Evolutionary conservation across 2,113 vertebrate species (phyloP).

Genomic region (Salvelinus sp.): DNA sequence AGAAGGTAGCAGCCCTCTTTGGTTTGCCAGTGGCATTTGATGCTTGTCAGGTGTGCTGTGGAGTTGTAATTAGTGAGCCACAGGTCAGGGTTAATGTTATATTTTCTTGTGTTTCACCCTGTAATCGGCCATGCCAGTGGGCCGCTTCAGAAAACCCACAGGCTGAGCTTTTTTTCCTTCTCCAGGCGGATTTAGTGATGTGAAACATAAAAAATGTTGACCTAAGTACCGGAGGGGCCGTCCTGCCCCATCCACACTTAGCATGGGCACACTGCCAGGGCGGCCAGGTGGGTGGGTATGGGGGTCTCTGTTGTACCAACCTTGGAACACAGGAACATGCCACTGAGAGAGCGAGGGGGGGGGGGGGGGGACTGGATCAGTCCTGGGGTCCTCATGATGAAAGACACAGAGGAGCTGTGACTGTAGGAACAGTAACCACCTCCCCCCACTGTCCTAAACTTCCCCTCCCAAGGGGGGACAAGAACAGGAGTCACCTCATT

Average conservation of each 20-base stretch:
- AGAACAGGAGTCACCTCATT: not conserved
- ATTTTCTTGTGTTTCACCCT: constrained; percentile 41
- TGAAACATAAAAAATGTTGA: constrained; percentile 79
- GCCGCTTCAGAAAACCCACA: constrained; percentile 60
- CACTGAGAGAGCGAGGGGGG: constrained; percentile 31
- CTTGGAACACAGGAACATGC: constrained; percentile 48
- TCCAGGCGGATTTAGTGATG: constrained; percentile 77
- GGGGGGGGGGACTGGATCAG: constrained; percentile 22
- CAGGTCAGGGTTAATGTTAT: constrained; percentile 36
- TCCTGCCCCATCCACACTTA: constrained; percentile 71
- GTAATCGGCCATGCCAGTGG: constrained; percentile 41
- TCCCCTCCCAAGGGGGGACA: not conserved
- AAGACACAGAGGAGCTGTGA: constrained; percentile 77
- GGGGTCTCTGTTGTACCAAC: constrained; percentile 66
- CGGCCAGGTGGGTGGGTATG: constrained; percentile 66
- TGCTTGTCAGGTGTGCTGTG: constrained; percentile 45
- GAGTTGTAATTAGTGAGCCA: not conserved
- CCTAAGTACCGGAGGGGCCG: constrained; percentile 81
- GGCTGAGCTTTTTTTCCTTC: constrained; percentile 61
- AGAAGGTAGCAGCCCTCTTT: constrained; percentile 23
- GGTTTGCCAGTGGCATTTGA: constrained; percentile 44
- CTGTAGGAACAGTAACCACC: not conserved
- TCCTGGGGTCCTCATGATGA: constrained; percentile 77
- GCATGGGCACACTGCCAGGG: constrained; percentile 74
- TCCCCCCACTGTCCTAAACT: not conserved